phyloP scores from a whole-genome alignment of 1,140 invertebrate genomes.

The Pseudomyrmex concolor region DNA sequence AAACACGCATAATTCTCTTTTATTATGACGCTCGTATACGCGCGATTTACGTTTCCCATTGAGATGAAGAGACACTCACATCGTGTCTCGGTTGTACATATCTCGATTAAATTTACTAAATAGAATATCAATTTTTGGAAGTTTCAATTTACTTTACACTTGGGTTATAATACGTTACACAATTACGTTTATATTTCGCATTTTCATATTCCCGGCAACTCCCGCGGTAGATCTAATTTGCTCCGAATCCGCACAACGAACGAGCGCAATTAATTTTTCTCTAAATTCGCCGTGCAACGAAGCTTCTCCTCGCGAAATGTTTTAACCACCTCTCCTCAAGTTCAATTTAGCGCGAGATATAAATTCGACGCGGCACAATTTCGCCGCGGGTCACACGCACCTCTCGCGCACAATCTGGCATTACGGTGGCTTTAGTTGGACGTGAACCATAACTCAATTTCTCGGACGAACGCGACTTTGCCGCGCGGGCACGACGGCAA shows the following conservation, averaged over 20 bases:
- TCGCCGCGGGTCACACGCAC: constrained; percentile 27
- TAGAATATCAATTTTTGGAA: too few relatives aligned
- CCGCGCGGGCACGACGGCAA: constrained; percentile 31
- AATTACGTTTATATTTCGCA: too few relatives aligned
- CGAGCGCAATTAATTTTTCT: too few relatives aligned
- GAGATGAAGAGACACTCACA: too few relatives aligned
- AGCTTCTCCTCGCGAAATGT: constrained; percentile 9
- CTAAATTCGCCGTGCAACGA: background rate
- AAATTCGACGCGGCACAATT: constrained; percentile 46
- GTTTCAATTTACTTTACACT: too few relatives aligned
- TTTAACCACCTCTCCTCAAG: background rate
- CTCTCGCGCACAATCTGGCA: constrained; percentile 40
- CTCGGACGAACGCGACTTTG: constrained; percentile 36
- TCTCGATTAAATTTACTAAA: too few relatives aligned
- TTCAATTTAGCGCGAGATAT: constrained; percentile 38
- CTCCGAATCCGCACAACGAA: background rate
- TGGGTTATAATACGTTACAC: too few relatives aligned
- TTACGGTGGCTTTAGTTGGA: constrained; percentile 51
- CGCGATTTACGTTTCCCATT: background rate
- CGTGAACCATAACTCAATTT: constrained; percentile 51
- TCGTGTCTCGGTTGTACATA: too few relatives aligned
- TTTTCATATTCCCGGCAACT: background rate
- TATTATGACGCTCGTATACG: background rate
- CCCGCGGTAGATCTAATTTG: background rate
- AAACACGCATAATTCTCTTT: constrained; percentile 5